Conservation (phyloP, 2,113 vertebrate species). For the Lasiurus cinereus region DNA sequence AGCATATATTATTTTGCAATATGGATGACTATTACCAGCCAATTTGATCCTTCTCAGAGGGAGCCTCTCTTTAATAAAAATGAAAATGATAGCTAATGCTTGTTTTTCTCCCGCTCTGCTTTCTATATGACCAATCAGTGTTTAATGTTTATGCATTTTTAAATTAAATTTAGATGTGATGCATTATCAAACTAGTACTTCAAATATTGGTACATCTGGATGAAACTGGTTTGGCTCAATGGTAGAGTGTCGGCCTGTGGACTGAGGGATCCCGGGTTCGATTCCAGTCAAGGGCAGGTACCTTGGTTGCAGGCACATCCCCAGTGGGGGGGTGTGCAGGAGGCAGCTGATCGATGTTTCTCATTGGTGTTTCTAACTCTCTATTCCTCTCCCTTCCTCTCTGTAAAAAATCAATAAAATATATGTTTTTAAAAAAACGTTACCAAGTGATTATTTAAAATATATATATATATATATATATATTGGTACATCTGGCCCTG, state of each 20-base stretch:
- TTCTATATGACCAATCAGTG: constrained; percentile 72
- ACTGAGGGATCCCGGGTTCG: too few relatives aligned
- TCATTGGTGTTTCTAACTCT: too few relatives aligned
- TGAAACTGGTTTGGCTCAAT: too few relatives aligned
- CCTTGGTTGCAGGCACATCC: too few relatives aligned
- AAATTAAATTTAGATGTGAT: constrained; percentile 74
- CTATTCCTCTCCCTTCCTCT: too few relatives aligned
- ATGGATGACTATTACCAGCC: constrained; percentile 67
- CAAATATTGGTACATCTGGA: constrained; percentile 56
- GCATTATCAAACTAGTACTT: constrained; percentile 57
- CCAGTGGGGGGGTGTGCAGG: too few relatives aligned
- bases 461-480: neutral
- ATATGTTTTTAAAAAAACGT: too few relatives aligned
- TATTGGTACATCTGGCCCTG: constrained; percentile 60
- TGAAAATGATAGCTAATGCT: constrained; percentile 68
- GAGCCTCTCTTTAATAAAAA: constrained; percentile 75
- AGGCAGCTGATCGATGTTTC: too few relatives aligned
- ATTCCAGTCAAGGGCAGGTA: too few relatives aligned
- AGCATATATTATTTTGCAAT: constrained; percentile 53
- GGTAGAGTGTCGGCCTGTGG: too few relatives aligned
- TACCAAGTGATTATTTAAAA: too few relatives aligned
- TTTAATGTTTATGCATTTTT: constrained; percentile 75
- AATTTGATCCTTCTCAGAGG: constrained; percentile 72
- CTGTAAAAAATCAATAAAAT: too few relatives aligned
- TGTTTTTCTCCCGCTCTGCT: constrained; percentile 70